These are phyloP conservation scores for Eupsittula cactorum DNA, from an alignment of 2,113 vertebrate species.

Conservation along the genomic window DNA sequence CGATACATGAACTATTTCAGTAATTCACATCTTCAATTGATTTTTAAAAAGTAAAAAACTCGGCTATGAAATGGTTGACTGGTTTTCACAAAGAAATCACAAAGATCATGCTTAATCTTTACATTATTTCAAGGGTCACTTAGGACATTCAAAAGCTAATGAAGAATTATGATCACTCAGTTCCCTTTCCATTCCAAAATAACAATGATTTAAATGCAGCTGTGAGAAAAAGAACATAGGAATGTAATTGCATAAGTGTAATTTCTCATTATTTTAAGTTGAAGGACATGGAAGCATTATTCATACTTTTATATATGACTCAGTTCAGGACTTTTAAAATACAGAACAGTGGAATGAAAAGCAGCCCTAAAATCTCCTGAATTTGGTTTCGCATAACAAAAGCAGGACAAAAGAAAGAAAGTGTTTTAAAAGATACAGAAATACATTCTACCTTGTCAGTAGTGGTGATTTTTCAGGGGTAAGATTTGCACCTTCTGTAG, in stretches of 20 bases:
- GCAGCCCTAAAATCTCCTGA: background rate
- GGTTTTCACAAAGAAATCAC: background rate
- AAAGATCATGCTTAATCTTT: background rate
- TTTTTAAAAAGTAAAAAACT: background rate
- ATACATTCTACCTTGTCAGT: conserved; percentile 58
- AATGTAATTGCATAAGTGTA: background rate
- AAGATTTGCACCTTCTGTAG: conserved; percentile 41
- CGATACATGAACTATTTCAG: background rate
- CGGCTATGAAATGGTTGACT: background rate
- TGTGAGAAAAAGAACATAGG: background rate
- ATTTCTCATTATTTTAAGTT: background rate
- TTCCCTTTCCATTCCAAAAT: background rate
- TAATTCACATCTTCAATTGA: background rate
- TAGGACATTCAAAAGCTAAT: conserved; percentile 19
- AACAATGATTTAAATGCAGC: background rate
- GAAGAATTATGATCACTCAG: background rate
- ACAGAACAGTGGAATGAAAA: background rate
- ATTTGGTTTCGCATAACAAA: background rate
- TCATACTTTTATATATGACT: background rate
- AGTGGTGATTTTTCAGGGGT: background rate
- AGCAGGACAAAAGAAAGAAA: background rate
- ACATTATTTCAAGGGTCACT: conserved; percentile 21
- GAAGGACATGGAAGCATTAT: background rate
- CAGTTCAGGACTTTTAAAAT: background rate
- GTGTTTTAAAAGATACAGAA: background rate